Base-by-base conservation (phyloP, 2,888 invertebrate species). In the Synanthedon tipuliformis region DNA sequence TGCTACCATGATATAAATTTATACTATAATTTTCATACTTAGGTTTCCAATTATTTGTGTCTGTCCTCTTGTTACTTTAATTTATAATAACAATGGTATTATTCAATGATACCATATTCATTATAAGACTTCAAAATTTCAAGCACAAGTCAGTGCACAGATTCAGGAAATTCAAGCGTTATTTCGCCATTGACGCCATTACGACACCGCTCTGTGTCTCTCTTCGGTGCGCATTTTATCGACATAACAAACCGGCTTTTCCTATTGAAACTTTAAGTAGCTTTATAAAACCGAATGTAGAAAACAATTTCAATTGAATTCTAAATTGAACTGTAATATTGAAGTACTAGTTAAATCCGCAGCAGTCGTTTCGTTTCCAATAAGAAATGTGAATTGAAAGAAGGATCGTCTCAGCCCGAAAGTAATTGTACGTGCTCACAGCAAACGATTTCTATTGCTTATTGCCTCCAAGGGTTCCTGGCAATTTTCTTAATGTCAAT, bases 381-480 rank as follows among this genome's bases (percentile, higher is more conserved):
- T 77, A 76, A 74, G 71, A 75, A 77, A 75, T 73, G 67, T 62
- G 73, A 78, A 76, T 76, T 75, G 76, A 75, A 78, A 78, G 77
- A 75, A 76, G 71, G 70, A 75, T 75, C 73, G 71, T 71, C 69
- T 68, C 64, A 63, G 65, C 65, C 72, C 67, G 66, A 76, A 76
- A 69, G 79, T 80, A 78, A 81, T 78, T 77, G 80, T 75, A 75
- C 73, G 73, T 69, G 68, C 71, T 74, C 68, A 65, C 63, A 74
- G 69, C 71, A 73, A 80, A 80, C 75, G 76, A 78, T 77, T 80
- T 75, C 75, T 76, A 78, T 76, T 77, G 78, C 77, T 79, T 73
- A 76, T 78, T 79, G 77, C 75, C 73, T 76, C 63, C 64, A 60
- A 73, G 72, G 76, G 71, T 71, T 76, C 66, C 70, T 66, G 72